Evolutionary conservation across 1,140 invertebrate species (phyloP), one percentile per base, ranked within the genome.

Genomic region (Brachionus angularis): DNA sequence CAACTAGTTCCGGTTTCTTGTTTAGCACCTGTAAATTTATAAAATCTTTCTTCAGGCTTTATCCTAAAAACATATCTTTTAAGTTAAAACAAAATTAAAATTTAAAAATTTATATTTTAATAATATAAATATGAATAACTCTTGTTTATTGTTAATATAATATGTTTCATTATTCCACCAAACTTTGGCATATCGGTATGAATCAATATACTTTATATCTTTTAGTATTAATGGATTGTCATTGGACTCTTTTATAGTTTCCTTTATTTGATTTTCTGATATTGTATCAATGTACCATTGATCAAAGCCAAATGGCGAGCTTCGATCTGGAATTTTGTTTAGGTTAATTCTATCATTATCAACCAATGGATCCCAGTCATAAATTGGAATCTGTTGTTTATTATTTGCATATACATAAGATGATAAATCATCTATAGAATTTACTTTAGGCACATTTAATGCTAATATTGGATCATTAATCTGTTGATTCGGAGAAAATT

Each of bases 101-200:
- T 42, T 62, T 29, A 42, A 3, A 36, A 61, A 61, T 36, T 36
- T 44, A 0, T 18, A 61, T 14, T 36, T 16, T 10, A 42, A 42
- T 10, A 16, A 61, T 8, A 16, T 36, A 33, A 21, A 33, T 21
- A 12, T 44, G 3, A 12, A 21, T 0, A 42, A 67, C 42, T 67
- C 42, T 50, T 67, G 39, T n/a, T 10, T 12, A 67, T 67, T 67
- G 8, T 14, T 18, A 0, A 21, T 21, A 67, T 25, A 67, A 34
- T 31, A 21, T 14, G 39, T 67, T 23, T 67, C 62, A 34, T 67
- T 67, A 31, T 67, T 67, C 62, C 62, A 67, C 67, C 67, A 70
- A 27, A 39, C 47, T 18, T 21, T 31, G n/a, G 67, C 67, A 53
- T 52, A 70, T 52, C 67, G 47, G 16, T 67, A 67, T 47, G 29